These are phyloP conservation scores for Loxodonta africana DNA, from an alignment of 2,113 vertebrate species.

Conservation along the genomic window DNA sequence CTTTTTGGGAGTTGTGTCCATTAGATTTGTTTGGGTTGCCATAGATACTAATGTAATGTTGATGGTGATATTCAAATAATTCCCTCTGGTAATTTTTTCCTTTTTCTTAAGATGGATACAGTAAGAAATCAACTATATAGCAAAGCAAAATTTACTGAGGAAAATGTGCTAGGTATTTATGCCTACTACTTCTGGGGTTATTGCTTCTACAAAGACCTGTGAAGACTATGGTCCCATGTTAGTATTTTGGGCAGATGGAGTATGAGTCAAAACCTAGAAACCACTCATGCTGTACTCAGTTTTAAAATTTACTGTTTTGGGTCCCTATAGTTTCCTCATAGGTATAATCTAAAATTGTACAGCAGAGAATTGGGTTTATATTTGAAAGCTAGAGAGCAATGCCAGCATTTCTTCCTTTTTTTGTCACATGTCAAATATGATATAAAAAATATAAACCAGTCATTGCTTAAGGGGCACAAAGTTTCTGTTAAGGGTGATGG, in stretches of 20 bases:
- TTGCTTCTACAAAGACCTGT: neutral
- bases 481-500: neutral
- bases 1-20: neutral
- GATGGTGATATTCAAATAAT: slow-evolving; percentile 44
- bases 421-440: neutral
- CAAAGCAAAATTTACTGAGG: neutral
- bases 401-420: slow-evolving; percentile 32
- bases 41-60: slow-evolving; percentile 52
- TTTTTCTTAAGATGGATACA: neutral
- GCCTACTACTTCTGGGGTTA: neutral
- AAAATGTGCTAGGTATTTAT: neutral
- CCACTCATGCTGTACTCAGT: neutral
- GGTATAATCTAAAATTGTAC: neutral
- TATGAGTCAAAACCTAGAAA: neutral
- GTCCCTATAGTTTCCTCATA: neutral
- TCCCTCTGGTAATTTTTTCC: neutral
- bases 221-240: neutral
- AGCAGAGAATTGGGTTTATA: neutral
- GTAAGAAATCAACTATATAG: neutral
- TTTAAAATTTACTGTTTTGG: neutral
- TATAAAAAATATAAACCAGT: neutral
- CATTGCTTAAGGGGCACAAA: neutral
- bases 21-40: slow-evolving; percentile 64
- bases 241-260: neutral
- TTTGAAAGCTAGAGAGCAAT: neutral